Conservation (phyloP, 2,797 vertebrate genomes). For the Sebastes baramenuke region DNA sequence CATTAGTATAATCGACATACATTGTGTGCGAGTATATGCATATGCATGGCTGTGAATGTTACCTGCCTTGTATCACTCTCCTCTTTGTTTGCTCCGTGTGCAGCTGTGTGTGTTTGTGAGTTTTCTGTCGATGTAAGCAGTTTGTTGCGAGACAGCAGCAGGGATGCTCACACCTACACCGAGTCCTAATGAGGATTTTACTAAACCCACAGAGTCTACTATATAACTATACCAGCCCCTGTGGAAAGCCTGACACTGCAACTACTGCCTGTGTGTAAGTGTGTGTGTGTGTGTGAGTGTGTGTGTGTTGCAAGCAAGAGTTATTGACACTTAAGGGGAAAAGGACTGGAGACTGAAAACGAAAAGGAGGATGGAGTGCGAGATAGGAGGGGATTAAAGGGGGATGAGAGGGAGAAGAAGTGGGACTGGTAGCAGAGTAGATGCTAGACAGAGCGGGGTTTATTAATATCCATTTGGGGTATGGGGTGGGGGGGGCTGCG, state of each 20-base stretch:
- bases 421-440: slow-evolving; percentile 52
- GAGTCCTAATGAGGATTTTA: slow-evolving; percentile 79
- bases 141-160: slow-evolving; percentile 68
- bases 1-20: slow-evolving; percentile 17
- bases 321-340: slow-evolving; percentile 71
- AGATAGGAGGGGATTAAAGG: slow-evolving; percentile 58
- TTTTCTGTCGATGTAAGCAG: slow-evolving; percentile 73
- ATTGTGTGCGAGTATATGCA: background rate
- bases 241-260: slow-evolving; percentile 77
- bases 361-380: slow-evolving; percentile 58
- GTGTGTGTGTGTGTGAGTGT: slow-evolving; percentile 11
- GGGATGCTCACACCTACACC: slow-evolving; percentile 77
- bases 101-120: slow-evolving; percentile 36
- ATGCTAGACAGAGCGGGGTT: slow-evolving; percentile 63
- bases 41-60: background rate
- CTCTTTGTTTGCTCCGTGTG: slow-evolving; percentile 41
- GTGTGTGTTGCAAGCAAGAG: slow-evolving; percentile 52
- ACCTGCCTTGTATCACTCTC: slow-evolving; percentile 12
- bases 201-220: slow-evolving; percentile 77
- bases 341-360: slow-evolving; percentile 61
- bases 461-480: slow-evolving; percentile 78
- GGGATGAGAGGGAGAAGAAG: slow-evolving; percentile 50
- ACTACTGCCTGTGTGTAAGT: slow-evolving; percentile 36
- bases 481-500: slow-evolving; percentile 6
- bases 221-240: slow-evolving; percentile 70